Conservation (phyloP, 2,113 vertebrate species). For the Pygoscelis antarcticus region DNA sequence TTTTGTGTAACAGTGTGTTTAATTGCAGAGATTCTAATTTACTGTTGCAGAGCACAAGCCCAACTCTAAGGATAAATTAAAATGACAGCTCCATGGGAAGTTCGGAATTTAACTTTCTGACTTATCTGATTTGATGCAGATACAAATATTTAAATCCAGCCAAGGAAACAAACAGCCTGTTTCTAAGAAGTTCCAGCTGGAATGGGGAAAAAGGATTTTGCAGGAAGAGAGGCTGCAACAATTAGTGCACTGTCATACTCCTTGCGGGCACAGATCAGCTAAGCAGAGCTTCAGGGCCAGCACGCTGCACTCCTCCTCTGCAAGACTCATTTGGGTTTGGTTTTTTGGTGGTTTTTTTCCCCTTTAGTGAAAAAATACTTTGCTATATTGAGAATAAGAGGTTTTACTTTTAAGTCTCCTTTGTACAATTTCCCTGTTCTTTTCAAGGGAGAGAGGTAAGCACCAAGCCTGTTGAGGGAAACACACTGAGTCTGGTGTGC, state of each 20-base stretch:
- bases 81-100: constrained; percentile 7
- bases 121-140: constrained; percentile 60
- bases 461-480: background rate
- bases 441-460: background rate
- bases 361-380: background rate
- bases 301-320: background rate
- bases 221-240: background rate
- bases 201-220: background rate
- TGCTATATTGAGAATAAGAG: background rate
- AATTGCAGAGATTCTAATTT: constrained; percentile 41
- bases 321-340: accelerated
- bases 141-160: constrained; percentile 32
- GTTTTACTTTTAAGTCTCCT: background rate
- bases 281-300: background rate
- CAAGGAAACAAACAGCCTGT: constrained; percentile 28
- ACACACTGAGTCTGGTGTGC: accelerated
- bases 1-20: constrained; percentile 36
- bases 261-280: background rate
- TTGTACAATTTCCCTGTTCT: background rate
- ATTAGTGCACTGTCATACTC: background rate
- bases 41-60: background rate
- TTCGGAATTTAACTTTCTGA: constrained; percentile 11
- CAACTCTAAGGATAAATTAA: constrained; percentile 30
- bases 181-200: constrained; percentile 34
- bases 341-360: accelerated